A percentile compares a stretch with the other conserved stretches of the same genome.
These are phyloP conservation scores for Sycobia sp. DNA, from an alignment of 1,140 invertebrate genomes.

Conservation along the genomic window DNA sequence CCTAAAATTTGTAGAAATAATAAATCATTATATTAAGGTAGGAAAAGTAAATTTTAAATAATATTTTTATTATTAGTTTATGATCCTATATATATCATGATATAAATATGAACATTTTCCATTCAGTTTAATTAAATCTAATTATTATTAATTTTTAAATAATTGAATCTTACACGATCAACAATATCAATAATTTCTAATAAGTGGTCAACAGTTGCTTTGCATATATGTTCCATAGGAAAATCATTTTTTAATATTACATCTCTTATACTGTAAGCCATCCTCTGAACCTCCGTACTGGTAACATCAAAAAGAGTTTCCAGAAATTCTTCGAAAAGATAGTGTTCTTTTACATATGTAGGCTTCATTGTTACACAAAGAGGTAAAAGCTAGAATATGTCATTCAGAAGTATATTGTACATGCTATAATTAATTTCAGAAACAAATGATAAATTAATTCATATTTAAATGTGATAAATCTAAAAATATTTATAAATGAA, in stretches of 20 bases:
- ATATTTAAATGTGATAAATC: too few relatives aligned
- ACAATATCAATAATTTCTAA: slow-evolving; percentile 66
- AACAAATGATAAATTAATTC: too few relatives aligned
- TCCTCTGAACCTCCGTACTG: slow-evolving; percentile 67
- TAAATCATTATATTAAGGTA: not conserved
- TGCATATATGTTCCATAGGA: slow-evolving; percentile 53
- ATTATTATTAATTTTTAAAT: not conserved
- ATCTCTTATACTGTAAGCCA: slow-evolving; percentile 67
- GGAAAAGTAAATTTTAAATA: not conserved
- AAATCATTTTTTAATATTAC: slow-evolving; percentile 50
- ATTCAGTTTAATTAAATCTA: too few relatives aligned
- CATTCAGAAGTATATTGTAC: too few relatives aligned
- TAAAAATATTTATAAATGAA: too few relatives aligned
- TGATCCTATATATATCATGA: too few relatives aligned
- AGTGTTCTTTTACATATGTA: slow-evolving; percentile 48
- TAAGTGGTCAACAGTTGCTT: slow-evolving; percentile 58
- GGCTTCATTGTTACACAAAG: slow-evolving; percentile 57
- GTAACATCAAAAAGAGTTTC: slow-evolving; percentile 68
- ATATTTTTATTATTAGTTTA: not conserved
- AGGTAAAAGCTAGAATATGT: slow-evolving; percentile 64
- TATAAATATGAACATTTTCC: too few relatives aligned
- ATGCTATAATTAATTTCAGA: too few relatives aligned
- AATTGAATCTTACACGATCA: slow-evolving; percentile 64
- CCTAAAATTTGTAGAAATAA: slow-evolving; percentile 55
- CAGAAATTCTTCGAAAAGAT: slow-evolving; percentile 68